phyloP scores from a whole-genome alignment of 2,888 invertebrate genomes.

The Syrphus vitripennis region DNA sequence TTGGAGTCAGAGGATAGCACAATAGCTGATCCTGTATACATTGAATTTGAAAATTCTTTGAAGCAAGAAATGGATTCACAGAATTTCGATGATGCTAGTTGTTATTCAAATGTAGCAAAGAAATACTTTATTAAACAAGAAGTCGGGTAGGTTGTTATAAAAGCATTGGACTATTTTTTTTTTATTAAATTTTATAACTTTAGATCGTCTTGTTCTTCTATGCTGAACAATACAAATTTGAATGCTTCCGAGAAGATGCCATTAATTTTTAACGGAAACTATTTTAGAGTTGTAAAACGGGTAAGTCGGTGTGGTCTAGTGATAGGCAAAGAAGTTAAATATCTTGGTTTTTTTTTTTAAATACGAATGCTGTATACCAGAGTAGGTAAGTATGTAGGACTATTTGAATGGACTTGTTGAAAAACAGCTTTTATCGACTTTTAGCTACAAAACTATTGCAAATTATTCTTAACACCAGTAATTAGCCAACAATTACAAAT shows the following conservation, averaged over 20 bases:
- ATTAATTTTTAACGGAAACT: constrained; percentile 43
- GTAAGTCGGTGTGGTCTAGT: too few species aligned
- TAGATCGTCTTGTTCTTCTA: neutral
- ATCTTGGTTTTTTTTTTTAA: too few species aligned
- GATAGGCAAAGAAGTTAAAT: too few species aligned
- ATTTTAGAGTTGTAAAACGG: constrained; percentile 48
- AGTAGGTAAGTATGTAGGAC: too few species aligned
- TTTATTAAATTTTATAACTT: neutral
- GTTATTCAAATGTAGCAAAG: neutral
- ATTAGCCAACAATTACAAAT: too few species aligned
- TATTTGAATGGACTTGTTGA: too few species aligned
- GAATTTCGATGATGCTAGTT: neutral
- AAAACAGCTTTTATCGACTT: too few species aligned
- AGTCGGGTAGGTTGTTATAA: neutral
- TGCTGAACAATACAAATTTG: neutral
- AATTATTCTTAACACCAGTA: too few species aligned
- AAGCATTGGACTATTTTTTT: neutral
- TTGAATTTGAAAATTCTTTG: neutral
- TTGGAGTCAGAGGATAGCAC: constrained; percentile 7
- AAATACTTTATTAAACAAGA: neutral
- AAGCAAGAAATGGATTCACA: neutral
- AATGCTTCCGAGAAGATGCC: neutral
- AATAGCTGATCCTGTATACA: neutral
- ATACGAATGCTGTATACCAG: too few species aligned
- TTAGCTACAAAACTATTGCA: too few species aligned